Conservation (phyloP, 1,140 invertebrate species). For the Anastrepha obliqua region DNA sequence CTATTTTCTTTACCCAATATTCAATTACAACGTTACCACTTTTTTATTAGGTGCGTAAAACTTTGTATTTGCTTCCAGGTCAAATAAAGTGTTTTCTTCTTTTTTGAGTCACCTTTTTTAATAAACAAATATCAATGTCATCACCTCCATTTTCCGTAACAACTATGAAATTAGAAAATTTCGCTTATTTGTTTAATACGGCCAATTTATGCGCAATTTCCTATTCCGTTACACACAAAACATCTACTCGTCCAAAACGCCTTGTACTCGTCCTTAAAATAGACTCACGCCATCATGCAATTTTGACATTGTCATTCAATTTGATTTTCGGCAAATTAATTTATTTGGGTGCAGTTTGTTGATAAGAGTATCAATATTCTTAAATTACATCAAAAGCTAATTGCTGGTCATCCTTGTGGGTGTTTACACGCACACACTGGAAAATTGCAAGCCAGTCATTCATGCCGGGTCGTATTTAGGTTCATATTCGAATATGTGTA, state of each 20-base stretch:
- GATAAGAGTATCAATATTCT: slow-evolving; percentile 28
- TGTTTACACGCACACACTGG: background rate
- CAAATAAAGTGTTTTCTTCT: no score
- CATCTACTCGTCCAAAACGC: background rate
- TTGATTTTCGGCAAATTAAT: slow-evolving; percentile 18
- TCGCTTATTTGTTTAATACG: background rate
- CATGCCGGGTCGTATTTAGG: background rate
- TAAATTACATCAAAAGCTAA: slow-evolving; percentile 25
- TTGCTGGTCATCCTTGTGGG: slow-evolving; percentile 3
- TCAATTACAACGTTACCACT: no score
- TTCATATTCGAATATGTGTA: background rate
- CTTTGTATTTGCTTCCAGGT: no score
- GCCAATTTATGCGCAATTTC: background rate
- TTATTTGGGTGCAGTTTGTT: slow-evolving; percentile 18
- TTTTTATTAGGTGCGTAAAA: no score
- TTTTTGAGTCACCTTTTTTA: background rate
- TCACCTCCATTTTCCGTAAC: background rate
- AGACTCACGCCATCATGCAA: background rate
- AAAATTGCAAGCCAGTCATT: background rate
- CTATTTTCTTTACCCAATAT: no score
- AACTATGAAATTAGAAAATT: background rate
- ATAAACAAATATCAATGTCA: background rate
- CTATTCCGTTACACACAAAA: background rate
- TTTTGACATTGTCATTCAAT: slow-evolving; percentile 28
- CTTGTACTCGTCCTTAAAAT: background rate